Evolutionary conservation across 2,888 invertebrate species (phyloP), one percentile per base, ranked within the genome.

Genomic region (Napeogenes sylphis): DNA sequence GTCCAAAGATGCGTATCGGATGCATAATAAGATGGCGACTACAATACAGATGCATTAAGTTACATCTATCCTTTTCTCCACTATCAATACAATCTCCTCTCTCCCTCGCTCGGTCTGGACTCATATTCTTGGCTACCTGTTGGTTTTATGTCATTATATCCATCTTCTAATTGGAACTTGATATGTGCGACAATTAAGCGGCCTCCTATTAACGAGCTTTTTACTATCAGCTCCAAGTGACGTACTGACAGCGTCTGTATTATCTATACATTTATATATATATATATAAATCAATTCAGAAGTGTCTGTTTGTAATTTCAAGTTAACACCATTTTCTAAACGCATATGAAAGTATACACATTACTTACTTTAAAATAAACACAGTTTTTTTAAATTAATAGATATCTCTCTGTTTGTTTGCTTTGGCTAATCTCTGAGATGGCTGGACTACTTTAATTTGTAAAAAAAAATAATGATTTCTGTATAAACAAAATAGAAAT

Each of bases 141-240:
- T 71, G 69, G 71, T 75, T 80, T 80, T 79, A 77, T 84, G 83
- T 83, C 82, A 83, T 84, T 83, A 82, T 81, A 81, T 74, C 77
- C 73, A 75, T 75, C 74, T 77, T 82, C 83, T 87, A 87, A 89
- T 89, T 87, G 84, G 84, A 87, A 85, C 79, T 83, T 84, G 87
- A 87, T 87, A 88, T 82, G 85, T 83, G 82, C 78, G 81, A 84
- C 83, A 84, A 85, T 85, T 83, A 85, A 82, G 80, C 77, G 70
- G 61, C 77, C 81, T 84, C 81, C 80, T 76, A 83, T 82, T 84
- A 85, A 85, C 83, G 83, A 86, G 85, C 80, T 84, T 85, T 84
- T 85, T 85, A 81, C 79, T 78, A 63, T 62, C 64, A 32, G 61
- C 54, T 30, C 46, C 57, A 59, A 66, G 64, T 62, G 64, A 68